Conservation (phyloP, 2,797 vertebrate genomes). For the Poecile montanus region DNA sequence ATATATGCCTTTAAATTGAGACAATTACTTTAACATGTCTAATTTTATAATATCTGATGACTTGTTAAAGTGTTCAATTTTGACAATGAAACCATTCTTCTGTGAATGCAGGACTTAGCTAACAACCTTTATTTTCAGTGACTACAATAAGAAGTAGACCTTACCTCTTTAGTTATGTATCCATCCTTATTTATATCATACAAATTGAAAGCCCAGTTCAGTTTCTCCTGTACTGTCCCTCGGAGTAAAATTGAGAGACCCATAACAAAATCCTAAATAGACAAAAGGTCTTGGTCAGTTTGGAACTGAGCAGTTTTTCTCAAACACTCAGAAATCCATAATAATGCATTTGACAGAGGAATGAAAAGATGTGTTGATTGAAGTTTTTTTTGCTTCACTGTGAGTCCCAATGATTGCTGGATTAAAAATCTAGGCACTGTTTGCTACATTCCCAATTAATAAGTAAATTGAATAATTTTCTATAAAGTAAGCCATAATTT, state of each 20-base stretch:
- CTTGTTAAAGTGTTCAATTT: not conserved
- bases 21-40: not conserved
- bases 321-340: not conserved
- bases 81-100: not conserved
- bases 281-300: slow-evolving; percentile 3
- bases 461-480: not conserved
- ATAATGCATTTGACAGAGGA: not conserved
- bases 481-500: not conserved
- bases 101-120: not conserved
- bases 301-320: not conserved
- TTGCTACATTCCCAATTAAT: not conserved
- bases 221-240: slow-evolving; percentile 95
- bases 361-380: not conserved
- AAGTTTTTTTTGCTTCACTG: not conserved
- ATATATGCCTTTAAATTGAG: not conserved
- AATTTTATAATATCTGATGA: not conserved
- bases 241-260: slow-evolving; percentile 97
- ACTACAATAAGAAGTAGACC: not conserved
- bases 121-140: not conserved
- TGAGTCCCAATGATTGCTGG: not conserved
- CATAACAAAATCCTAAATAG: slow-evolving; percentile 92
- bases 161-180: slow-evolving; percentile 98
- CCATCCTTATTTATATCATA: slow-evolving; percentile 99
- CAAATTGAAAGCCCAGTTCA: slow-evolving; percentile 99
- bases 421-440: not conserved